A percentile compares a stretch with the other conserved stretches of the same genome.
These are phyloP conservation scores for Coccyzus lansbergi DNA, from an alignment of 2,797 vertebrate genomes.

Conservation along the genomic window DNA sequence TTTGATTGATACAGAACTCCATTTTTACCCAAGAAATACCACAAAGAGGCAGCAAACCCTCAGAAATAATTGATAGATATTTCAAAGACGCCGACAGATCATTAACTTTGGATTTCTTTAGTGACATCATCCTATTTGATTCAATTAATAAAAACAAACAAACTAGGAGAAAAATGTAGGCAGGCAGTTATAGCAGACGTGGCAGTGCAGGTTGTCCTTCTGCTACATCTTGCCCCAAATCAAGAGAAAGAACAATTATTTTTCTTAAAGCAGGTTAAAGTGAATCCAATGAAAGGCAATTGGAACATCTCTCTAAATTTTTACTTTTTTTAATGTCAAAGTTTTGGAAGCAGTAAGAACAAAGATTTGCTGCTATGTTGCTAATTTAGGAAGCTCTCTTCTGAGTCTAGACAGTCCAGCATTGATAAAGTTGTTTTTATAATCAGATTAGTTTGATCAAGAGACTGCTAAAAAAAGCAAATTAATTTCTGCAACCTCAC, in stretches of 20 bases:
- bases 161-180: background rate
- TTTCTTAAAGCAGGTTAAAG: background rate
- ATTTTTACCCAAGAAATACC: slow-evolving; percentile 46
- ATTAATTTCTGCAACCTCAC: slow-evolving; percentile 23
- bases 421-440: background rate
- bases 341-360: background rate
- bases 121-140: background rate
- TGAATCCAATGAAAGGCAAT: background rate
- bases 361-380: background rate
- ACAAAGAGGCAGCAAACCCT: slow-evolving; percentile 62
- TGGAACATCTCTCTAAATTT: background rate
- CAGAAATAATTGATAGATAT: slow-evolving; percentile 39
- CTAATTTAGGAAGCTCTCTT: background rate
- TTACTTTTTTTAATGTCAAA: background rate
- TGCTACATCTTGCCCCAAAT: background rate
- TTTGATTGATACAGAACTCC: slow-evolving; percentile 6
- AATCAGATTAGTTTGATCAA: slow-evolving; percentile 39
- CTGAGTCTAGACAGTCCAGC: background rate
- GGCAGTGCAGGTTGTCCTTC: background rate
- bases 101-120: background rate
- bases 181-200: background rate
- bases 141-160: slow-evolving; percentile 5
- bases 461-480: slow-evolving; percentile 20
- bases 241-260: background rate
- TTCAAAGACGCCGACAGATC: slow-evolving; percentile 30